Evolutionary conservation across 2,113 vertebrate species (phyloP).

Genomic region (Pipra filicauda): DNA sequence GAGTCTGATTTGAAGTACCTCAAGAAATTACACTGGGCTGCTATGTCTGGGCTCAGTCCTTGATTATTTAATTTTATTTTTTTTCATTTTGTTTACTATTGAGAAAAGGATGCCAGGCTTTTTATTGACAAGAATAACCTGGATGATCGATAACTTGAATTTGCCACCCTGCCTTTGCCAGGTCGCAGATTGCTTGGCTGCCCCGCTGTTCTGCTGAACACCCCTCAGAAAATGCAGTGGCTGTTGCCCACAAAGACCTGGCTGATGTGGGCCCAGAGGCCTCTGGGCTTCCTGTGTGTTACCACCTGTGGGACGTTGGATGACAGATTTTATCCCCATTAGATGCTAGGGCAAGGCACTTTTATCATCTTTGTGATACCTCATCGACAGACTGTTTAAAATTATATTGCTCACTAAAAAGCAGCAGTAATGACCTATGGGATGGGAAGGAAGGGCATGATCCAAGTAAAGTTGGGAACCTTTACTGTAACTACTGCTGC

Average conservation of each 20-base stretch:
- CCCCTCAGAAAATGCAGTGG: neutral
- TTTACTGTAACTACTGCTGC: neutral
- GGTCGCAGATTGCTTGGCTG: neutral
- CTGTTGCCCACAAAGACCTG: neutral
- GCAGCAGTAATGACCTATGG: conserved; percentile 14
- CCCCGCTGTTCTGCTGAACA: neutral
- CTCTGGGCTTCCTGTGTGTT: neutral
- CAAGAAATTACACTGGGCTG: neutral
- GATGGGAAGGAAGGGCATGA: neutral
- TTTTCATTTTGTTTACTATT: neutral
- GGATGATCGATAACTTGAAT: neutral
- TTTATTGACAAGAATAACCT: neutral
- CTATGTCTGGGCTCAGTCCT: neutral
- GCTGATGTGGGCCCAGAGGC: neutral
- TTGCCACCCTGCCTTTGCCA: neutral
- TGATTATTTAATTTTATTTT: neutral
- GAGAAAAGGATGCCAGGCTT: neutral
- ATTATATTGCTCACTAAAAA: conserved; percentile 51
- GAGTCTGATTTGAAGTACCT: neutral
- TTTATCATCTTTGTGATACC: conserved; percentile 17
- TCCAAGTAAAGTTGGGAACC: neutral
- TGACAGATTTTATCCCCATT: conserved; percentile 35
- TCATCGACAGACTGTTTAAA: conserved; percentile 30
- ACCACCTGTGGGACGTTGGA: neutral
- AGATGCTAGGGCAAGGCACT: neutral